A percentile compares a stretch with the other conserved stretches of the same genome.
phyloP scores from a whole-genome alignment of 1,140 invertebrate genomes.

The Subanguina moxae region DNA sequence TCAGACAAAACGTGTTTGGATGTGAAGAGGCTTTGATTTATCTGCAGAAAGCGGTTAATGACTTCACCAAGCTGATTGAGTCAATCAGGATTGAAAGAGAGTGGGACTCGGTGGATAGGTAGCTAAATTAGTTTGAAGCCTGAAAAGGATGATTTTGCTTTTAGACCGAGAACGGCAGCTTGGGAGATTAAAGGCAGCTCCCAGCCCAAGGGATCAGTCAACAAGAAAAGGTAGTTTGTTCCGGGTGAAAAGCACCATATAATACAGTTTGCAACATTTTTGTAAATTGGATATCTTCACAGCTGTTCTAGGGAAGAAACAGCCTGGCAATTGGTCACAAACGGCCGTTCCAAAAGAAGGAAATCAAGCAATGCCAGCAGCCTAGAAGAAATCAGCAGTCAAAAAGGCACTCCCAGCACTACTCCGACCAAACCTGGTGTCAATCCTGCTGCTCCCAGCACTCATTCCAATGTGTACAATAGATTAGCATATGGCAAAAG shows the following conservation, averaged over 20 bases:
- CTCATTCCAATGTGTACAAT: no score
- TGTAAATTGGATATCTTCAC: no score
- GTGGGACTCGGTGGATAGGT: constrained; percentile 42
- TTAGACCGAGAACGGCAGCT: constrained; percentile 22
- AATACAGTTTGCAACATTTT: constrained; percentile 11
- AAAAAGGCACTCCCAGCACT: not conserved
- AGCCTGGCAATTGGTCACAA: not conserved
- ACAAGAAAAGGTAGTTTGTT: not conserved
- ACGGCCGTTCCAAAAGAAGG: not conserved
- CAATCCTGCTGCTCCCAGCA: not conserved
- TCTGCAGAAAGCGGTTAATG: constrained; percentile 31
- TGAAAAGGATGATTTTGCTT: constrained; percentile 25
- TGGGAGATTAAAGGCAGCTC: constrained; percentile 34
- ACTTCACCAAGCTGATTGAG: constrained; percentile 36
- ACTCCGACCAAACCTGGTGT: constrained; percentile 2
- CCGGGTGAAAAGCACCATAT: constrained; percentile 1
- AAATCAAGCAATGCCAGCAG: not conserved
- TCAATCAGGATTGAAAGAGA: constrained; percentile 37
- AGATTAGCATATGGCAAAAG: no score
- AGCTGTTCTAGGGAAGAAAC: not conserved
- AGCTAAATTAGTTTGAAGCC: constrained; percentile 11
- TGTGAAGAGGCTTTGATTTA: constrained; percentile 45
- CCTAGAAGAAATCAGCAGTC: not conserved
- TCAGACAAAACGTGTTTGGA: constrained; percentile 18
- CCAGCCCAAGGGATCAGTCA: not conserved